phyloP scores from a whole-genome alignment of 2,797 vertebrate species.

The Tapirus indicus region DNA sequence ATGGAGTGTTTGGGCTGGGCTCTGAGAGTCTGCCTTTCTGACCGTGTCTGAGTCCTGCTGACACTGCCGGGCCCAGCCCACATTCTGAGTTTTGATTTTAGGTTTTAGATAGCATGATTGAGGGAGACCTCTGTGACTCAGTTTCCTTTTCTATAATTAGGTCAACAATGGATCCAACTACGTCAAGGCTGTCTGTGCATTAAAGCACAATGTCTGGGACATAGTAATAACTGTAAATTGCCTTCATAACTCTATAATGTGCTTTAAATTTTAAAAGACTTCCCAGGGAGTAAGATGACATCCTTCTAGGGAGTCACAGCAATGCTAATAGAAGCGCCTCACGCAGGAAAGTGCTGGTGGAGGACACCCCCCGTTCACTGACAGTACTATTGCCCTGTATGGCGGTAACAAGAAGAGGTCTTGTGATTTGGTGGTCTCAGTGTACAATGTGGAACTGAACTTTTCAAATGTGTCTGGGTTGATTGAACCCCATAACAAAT shows the following conservation, averaged over 20 bases:
- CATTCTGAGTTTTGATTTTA: background rate
- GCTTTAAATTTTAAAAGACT: background rate
- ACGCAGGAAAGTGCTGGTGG: background rate
- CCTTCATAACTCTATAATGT: background rate
- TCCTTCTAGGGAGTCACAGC: background rate
- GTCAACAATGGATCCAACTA: background rate
- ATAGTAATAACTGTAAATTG: background rate
- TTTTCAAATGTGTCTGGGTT: background rate
- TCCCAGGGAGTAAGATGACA: background rate
- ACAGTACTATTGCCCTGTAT: background rate
- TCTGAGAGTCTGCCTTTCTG: background rate
- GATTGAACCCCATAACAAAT: constrained; percentile 28
- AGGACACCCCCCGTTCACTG: background rate
- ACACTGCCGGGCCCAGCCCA: background rate
- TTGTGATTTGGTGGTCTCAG: background rate
- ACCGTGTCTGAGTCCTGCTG: background rate
- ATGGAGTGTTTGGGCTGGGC: background rate
- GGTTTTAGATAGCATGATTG: background rate
- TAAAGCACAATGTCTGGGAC: background rate
- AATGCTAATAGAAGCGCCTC: background rate
- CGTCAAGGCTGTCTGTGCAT: background rate
- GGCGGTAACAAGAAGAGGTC: background rate
- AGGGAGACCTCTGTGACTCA: background rate
- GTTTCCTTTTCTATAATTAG: background rate
- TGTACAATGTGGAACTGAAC: background rate